phyloP scores from a whole-genome alignment of 30 jellyfish, hydroid and myxozoan species.

The Cassiopea xamachana region DNA sequence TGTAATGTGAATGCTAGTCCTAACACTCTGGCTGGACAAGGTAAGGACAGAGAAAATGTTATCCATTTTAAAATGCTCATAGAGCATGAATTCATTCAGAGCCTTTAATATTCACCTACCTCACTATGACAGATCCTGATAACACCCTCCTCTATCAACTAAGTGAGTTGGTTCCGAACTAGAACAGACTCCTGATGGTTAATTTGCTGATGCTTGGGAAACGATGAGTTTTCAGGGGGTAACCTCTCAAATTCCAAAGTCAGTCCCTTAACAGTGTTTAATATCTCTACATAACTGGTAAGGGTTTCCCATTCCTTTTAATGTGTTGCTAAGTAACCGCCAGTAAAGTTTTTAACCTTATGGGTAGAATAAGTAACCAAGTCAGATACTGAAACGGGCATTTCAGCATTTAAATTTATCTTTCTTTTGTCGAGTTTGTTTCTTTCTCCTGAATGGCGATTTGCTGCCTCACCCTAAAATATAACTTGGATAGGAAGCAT shows the following conservation, averaged over 20 bases:
- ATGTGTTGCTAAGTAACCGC: neutral
- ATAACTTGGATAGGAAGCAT: too few relatives aligned
- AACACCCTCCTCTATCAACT: neutral
- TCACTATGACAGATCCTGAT: neutral
- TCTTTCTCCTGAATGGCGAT: neutral
- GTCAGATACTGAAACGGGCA: neutral
- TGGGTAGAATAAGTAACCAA: neutral
- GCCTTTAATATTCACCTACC: neutral
- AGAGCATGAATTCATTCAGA: neutral
- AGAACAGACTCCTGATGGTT: neutral
- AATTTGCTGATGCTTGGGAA: neutral
- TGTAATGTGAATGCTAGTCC: too few relatives aligned
- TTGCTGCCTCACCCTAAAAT: too few relatives aligned
- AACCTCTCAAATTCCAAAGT: neutral
- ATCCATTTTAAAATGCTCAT: neutral
- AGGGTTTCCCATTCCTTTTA: neutral
- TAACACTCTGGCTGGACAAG: too few relatives aligned
- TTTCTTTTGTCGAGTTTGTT: neutral
- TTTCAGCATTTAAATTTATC: neutral
- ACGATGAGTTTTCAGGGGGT: neutral
- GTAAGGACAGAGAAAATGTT: neutral
- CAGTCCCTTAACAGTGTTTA: neutral
- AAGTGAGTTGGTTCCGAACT: neutral
- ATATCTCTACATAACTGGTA: neutral
- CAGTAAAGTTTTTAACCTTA: neutral